Evolutionary conservation across 2,888 invertebrate species (phyloP), one percentile per base, ranked within the genome.

Genomic region (Cremastinae sp.): DNA sequence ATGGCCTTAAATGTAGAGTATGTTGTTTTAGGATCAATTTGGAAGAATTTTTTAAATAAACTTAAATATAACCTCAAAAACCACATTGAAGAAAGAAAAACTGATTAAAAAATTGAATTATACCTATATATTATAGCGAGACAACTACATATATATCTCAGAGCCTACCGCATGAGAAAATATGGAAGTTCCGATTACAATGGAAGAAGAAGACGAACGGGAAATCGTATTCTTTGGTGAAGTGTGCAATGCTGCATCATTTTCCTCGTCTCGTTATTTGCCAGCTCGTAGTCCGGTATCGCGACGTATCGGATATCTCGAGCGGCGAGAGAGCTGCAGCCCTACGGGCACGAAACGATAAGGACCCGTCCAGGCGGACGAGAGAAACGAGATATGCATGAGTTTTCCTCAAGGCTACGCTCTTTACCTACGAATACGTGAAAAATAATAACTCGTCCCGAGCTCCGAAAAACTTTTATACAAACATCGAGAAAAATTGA

Each of bases 221-320:
- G 1, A 14, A 20, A 64, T 62, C 62, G 28, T 28, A 28, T 28
- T 5, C 28, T 28, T 53, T 64, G 62, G 43, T 51, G 49, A 4
- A 18, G 1, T 16, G 45, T 56, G 36, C 53, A 22, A 18, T 18
- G 14, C 68, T 49, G 58, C 22, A 45, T 62, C 69, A 36, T 62
- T 34, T 20, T 54, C 45, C 49, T 38, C 47, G 62, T 22, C 18
- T 47, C 49, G 47, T 47, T 28, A 49, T 34, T 56, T 62, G 41
- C 36, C 51, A 68, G 62, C 62, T 43, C 68, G 56, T n/a, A n/a
- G n/a, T 28, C 28, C 28, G 47, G 34, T 64, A 58, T 64, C 36
- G 54, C 51, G 51, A 43, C 49, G 18, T 74, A 74, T 74, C 74
- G 68, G 64, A 58, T 69, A 58, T 64, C 74, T 41, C 74, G 61